Base-by-base conservation (phyloP, 1,140 invertebrate genomes). In the Drosophila tsacasi region DNA sequence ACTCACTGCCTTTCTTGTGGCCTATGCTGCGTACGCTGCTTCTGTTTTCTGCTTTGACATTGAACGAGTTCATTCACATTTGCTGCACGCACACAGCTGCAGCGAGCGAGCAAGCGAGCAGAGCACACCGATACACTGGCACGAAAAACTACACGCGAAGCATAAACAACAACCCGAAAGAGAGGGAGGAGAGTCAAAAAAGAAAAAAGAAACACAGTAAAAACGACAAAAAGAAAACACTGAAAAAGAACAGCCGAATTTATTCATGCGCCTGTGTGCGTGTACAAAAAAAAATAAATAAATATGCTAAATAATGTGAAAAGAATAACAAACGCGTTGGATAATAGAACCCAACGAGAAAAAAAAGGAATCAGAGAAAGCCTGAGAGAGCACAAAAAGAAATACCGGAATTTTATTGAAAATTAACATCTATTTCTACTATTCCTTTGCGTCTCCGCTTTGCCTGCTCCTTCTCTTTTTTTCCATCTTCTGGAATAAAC, bases 31-130 rank as follows among this genome's bases (percentile, higher is more conserved):
- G 86, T 79, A 76, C 73, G 63, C 66, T 85, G 68, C 72, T 74
- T 71, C 76, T 82, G 72, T 61, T 77, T 57, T 77, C 76, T 77
- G 75, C 65, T 78, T 78, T 93, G 92, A 93, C 92, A 93, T 93
- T 93, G 92, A 93, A 93, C 91, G 92, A 91, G 92, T 92, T 93
- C 92, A 93, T 93, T 93, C 90, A 92, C 92, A 80, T 91, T 91
- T 90, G 78, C 69, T 73, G 76, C 61, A 65, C 62, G 40, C 67
- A 69, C 65, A 68, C 74, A 50, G 17, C 62, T 54, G 55, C 69
- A 75, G 42, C 49, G 37, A 23, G 19, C 49, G 23, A 49, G 54
- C 58, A 40, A n/a, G n/a, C n/a, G n/a, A n/a, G n/a, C n/a, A n/a
- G n/a, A n/a, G 54, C 58, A 40, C 68, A 60, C 65, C 37, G 49